Base-by-base conservation (phyloP, 2,797 vertebrate species). In the Spea hammondii region DNA sequence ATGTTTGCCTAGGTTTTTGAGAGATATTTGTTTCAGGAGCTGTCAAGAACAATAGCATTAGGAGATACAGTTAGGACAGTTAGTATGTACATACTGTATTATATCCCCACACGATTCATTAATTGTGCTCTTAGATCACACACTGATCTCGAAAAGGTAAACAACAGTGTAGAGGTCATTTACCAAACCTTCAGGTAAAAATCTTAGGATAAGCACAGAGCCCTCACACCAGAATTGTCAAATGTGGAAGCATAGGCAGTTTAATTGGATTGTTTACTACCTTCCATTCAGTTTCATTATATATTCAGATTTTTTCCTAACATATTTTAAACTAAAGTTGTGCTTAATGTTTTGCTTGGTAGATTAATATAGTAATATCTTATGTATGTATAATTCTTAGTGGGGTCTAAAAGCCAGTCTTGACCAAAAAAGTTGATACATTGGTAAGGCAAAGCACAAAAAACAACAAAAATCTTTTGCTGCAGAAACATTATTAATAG, bases 211-310 rank as follows among this genome's bases (percentile, higher is more conserved):
- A 14, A 55, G 73, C 44, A 17, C 48, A 68, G 49, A 72, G 54
- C 13, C 32, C 44, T 59, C 65, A 70, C 48, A 59, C n/a, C 5
- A 71, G 50, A 78, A 78, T 71, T 78, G 59, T 67, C 77, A 79
- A 32, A 71, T 65, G 64, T 47, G 72, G 70, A 73, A 67, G 71
- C 68, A 51, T 65, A 51, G 13, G 13, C 68, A 60, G 64, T 67
- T 73, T 68, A 57, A 73, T 79, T 79, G 47, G 77, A 49, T 73
- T 73, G 59, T 46, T 72, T 73, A 13, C 70, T 70, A 57, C 50
- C 66, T 64, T 67, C 70, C 77, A 73, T 79, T 62, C 71, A 49
- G 8, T 68, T 79, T 74, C 65, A 47, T 50, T 48, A 48, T 8
- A 44, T 46, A 51, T 47, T 44, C 13, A 62, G 45, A 5, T 62